These are phyloP conservation scores for Cheilosia soror DNA, from an alignment of 2,888 invertebrate species.

Conservation along the genomic window DNA sequence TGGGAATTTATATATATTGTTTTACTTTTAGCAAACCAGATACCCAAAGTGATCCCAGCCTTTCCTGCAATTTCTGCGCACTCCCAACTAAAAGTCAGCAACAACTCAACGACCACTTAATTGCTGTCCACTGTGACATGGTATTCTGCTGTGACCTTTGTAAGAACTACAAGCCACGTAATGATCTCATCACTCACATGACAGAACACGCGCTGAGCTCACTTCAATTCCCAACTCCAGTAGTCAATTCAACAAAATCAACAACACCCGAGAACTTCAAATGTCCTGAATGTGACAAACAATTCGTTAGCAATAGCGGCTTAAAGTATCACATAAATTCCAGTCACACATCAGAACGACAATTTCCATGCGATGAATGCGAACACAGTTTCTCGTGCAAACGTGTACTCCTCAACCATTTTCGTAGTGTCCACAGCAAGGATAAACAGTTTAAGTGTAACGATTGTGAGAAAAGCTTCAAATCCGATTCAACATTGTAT, in stretches of 20 bases:
- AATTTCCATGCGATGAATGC: constrained; percentile 85
- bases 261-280: constrained; percentile 21
- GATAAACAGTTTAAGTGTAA: constrained; percentile 59
- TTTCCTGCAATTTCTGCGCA: constrained; percentile 50
- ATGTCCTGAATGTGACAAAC: constrained; percentile 64
- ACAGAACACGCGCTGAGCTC: constrained; percentile 80
- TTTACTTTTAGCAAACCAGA: constrained; percentile 26
- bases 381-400: constrained; percentile 62
- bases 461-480: constrained; percentile 69
- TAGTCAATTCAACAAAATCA: neutral
- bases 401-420: constrained; percentile 68
- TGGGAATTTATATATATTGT: neutral
- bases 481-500: constrained; percentile 72
- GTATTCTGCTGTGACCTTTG: constrained; percentile 84
- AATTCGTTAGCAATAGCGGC: constrained; percentile 61
- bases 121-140: constrained; percentile 80
- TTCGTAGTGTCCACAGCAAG: constrained; percentile 67
- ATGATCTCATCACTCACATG: constrained; percentile 83
- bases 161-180: constrained; percentile 81
- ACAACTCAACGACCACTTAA: constrained; percentile 79
- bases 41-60: neutral
- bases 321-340: constrained; percentile 61
- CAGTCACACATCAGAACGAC: constrained; percentile 80
- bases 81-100: neutral
- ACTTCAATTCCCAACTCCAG: neutral